Evolutionary conservation across 2,113 vertebrate genomes (phyloP).

Genomic region (Abramis brama): DNA sequence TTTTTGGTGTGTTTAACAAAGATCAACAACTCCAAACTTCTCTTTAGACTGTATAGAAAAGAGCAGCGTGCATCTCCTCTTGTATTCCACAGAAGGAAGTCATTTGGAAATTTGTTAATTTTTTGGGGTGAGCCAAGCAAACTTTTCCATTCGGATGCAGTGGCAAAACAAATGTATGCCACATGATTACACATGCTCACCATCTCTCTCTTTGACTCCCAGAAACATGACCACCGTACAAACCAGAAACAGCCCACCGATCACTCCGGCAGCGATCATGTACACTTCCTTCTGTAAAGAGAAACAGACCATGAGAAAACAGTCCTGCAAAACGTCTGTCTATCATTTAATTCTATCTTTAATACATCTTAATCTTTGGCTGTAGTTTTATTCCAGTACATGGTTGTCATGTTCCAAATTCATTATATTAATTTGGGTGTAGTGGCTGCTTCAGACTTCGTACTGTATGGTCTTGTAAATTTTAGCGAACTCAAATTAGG

Average conservation of each 20-base stretch:
- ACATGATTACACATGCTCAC: slow-evolving; percentile 71
- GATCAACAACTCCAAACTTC: neutral
- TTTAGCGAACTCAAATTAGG: slow-evolving; percentile 14
- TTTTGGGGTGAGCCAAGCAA: neutral
- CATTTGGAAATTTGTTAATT: neutral
- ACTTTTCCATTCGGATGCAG: neutral
- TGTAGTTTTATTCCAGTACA: neutral
- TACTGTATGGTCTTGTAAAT: slow-evolving; percentile 19
- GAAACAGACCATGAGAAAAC: slow-evolving; percentile 23
- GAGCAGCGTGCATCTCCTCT: neutral
- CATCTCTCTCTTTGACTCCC: slow-evolving; percentile 90
- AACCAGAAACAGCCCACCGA: slow-evolving; percentile 85
- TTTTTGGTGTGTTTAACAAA: neutral
- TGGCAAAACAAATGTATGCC: neutral
- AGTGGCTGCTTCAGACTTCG: neutral
- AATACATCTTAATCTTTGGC: neutral
- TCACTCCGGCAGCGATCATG: slow-evolving; percentile 87
- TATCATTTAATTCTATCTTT: neutral
- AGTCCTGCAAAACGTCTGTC: neutral
- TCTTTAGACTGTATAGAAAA: neutral
- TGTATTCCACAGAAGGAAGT: neutral
- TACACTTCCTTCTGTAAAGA: slow-evolving; percentile 84
- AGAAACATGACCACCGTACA: slow-evolving; percentile 85
- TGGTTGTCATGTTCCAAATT: neutral
- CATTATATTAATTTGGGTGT: neutral